Conservation (phyloP, 2,888 invertebrate genomes). For the Cantharis rufa region DNA sequence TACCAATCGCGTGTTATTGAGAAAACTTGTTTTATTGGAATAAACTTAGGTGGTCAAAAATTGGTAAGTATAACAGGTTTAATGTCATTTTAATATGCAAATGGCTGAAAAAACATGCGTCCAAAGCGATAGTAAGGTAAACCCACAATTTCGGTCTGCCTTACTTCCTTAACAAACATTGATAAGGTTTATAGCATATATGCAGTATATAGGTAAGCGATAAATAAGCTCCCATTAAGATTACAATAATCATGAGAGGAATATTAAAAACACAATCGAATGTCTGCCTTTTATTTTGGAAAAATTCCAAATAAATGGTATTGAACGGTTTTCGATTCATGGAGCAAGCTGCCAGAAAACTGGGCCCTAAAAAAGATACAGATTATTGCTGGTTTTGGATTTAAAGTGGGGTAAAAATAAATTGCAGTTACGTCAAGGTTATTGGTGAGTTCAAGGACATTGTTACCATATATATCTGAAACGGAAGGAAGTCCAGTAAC, state of each 20-base stretch:
- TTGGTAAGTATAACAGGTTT: not conserved
- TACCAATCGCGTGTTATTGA: not conserved
- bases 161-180: not conserved
- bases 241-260: not conserved
- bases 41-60: not conserved
- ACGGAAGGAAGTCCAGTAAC: constrained; percentile 44
- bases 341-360: not conserved
- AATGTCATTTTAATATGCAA: not conserved
- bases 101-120: not conserved
- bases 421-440: not conserved
- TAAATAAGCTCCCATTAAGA: not conserved
- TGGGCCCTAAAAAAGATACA: not conserved
- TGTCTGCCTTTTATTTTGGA: not conserved
- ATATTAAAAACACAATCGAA: not conserved
- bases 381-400: not conserved
- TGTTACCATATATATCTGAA: constrained; percentile 31
- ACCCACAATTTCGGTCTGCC: not conserved
- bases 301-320: not conserved
- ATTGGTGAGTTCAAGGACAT: constrained; percentile 41
- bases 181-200: not conserved
- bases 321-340: not conserved
- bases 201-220: not conserved
- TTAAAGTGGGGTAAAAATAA: not conserved
- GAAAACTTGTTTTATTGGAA: not conserved
- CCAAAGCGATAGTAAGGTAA: not conserved